Evolutionary conservation across 2,888 invertebrate species (phyloP).

Genomic region (Coleophora flavipennella): DNA sequence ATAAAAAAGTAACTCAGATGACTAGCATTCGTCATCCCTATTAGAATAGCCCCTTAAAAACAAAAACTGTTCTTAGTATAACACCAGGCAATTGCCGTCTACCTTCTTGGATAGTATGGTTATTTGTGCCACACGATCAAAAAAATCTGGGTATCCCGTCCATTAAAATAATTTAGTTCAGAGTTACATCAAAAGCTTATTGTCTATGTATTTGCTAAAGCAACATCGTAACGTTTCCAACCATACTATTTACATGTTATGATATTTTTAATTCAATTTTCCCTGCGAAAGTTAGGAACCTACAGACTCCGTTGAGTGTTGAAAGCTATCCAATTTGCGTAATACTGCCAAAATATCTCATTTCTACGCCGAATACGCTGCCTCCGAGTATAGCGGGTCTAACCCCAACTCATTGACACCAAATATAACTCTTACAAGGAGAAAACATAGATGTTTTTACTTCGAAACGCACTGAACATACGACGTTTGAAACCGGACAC

Average conservation of each 20-base stretch:
- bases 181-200: too few relatives aligned
- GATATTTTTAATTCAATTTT: constrained; percentile 73
- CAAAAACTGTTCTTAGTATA: too few relatives aligned
- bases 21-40: too few relatives aligned
- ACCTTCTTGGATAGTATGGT: too few relatives aligned
- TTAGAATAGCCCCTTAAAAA: too few relatives aligned
- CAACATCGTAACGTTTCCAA: constrained; percentile 62
- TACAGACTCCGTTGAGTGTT: constrained; percentile 72
- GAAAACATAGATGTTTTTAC: constrained; percentile 11
- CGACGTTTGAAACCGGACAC: constrained; percentile 29
- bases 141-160: too few relatives aligned
- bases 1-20: too few relatives aligned
- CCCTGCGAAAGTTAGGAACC: constrained; percentile 69
- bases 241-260: constrained; percentile 69
- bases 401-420: constrained; percentile 21
- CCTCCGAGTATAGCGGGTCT: constrained; percentile 16
- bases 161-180: too few relatives aligned
- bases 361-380: constrained; percentile 64
- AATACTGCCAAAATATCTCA: constrained; percentile 74
- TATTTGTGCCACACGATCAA: too few relatives aligned
- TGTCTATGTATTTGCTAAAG: too few relatives aligned
- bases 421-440: constrained; percentile 19
- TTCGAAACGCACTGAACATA: constrained; percentile 16
- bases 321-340: constrained; percentile 74
- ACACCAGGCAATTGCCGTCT: too few relatives aligned